phyloP scores from a whole-genome alignment of 2,797 vertebrate species.

The Threskiornis aethiopicus region DNA sequence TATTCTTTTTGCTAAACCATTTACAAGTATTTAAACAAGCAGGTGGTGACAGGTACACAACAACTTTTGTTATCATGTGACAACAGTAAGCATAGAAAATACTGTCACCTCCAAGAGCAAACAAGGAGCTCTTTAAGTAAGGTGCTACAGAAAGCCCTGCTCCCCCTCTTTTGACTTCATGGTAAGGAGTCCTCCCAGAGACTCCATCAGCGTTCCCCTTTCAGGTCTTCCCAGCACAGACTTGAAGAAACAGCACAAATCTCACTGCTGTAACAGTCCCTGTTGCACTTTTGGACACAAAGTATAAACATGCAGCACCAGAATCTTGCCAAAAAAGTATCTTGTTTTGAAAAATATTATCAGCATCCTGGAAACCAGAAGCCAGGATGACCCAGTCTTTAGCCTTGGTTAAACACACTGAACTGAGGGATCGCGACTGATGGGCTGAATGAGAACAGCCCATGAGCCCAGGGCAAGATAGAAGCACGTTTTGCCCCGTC shows the following conservation, averaged over 20 bases:
- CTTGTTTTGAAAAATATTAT: not conserved
- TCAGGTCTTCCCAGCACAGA: not conserved
- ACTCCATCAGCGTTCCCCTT: not conserved
- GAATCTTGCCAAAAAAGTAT: not conserved
- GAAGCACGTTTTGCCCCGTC: rapidly evolving
- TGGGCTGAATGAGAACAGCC: not conserved
- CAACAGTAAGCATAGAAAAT: not conserved
- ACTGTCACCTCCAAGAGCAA: not conserved
- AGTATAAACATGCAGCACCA: not conserved
- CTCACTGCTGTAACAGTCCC: not conserved
- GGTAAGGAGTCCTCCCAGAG: not conserved
- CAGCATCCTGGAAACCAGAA: not conserved
- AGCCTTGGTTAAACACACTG: not conserved
- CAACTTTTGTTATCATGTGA: not conserved
- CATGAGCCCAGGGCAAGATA: not conserved
- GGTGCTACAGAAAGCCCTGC: not conserved
- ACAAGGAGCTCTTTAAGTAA: not conserved
- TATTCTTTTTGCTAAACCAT: not conserved
- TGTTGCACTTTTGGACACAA: not conserved
- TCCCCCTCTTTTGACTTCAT: not conserved
- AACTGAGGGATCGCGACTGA: not conserved
- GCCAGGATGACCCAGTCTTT: not conserved
- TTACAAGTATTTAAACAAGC: not conserved
- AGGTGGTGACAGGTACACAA: not conserved
- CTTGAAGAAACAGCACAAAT: not conserved